These are phyloP conservation scores for Chaetura pelagica DNA, from an alignment of 2,113 vertebrate genomes.

Conservation along the genomic window DNA sequence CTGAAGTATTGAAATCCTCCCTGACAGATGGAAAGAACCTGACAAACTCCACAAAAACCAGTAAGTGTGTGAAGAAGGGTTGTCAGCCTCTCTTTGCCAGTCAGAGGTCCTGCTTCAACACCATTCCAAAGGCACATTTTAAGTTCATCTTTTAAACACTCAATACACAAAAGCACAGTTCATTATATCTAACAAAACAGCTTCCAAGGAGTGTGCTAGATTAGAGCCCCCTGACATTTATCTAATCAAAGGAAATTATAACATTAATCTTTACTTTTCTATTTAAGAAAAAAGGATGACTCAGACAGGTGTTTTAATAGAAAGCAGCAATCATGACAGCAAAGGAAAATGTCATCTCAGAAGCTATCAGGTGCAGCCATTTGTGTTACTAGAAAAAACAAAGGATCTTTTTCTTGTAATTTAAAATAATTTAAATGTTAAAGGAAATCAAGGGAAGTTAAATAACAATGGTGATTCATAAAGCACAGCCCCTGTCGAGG, in stretches of 20 bases:
- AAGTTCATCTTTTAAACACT: background rate
- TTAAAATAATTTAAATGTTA: background rate
- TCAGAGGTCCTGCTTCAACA: background rate
- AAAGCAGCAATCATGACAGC: background rate
- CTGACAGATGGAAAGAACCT: background rate
- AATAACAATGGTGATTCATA: background rate
- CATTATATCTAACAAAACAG: background rate
- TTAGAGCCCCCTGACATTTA: slow-evolving; percentile 21
- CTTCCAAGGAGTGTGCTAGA: background rate
- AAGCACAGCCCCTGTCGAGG: background rate
- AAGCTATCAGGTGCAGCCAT: background rate
- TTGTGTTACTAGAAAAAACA: background rate
- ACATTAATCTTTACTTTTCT: background rate
- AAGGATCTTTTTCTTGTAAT: background rate
- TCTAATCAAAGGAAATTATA: slow-evolving; percentile 29
- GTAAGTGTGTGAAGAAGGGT: background rate
- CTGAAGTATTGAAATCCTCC: background rate
- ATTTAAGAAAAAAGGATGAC: background rate
- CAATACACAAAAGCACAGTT: background rate
- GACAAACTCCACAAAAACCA: background rate
- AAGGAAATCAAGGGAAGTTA: background rate
- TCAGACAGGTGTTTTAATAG: slow-evolving; percentile 23
- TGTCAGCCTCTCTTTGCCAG: background rate
- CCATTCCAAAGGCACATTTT: background rate
- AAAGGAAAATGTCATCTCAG: background rate